Conservation (phyloP, 2,888 invertebrate genomes). For the Neelides folsomi region DNA sequence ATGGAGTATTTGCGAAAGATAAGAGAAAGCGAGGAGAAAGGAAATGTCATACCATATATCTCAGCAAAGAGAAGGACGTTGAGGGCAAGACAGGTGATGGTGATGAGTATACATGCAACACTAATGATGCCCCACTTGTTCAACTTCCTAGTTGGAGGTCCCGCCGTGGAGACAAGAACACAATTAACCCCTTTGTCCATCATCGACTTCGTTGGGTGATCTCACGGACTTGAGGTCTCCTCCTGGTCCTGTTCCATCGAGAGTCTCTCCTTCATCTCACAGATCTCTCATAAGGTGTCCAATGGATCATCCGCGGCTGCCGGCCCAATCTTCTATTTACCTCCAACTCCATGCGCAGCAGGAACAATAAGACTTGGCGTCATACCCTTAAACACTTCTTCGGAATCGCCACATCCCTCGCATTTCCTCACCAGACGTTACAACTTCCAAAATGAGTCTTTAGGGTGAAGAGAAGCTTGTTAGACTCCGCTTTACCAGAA, state of each 20-base stretch:
- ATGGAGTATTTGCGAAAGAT: too few species aligned
- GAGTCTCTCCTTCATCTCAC: background rate
- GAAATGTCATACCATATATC: slow-evolving; percentile 18
- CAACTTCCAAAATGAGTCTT: too few species aligned
- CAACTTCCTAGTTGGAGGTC: slow-evolving; percentile 16
- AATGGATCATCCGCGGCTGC: too few species aligned
- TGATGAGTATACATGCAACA: slow-evolving; percentile 15
- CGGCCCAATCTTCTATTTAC: too few species aligned
- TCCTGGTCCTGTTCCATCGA: background rate
- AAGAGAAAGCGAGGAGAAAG: background rate
- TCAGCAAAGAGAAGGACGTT: slow-evolving; percentile 20
- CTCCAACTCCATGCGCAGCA: too few species aligned
- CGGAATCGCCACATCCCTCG: too few species aligned
- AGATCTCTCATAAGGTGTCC: background rate
- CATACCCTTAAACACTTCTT: too few species aligned
- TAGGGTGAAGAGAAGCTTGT: too few species aligned
- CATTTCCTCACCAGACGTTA: too few species aligned
- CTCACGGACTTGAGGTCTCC: background rate
- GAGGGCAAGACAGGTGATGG: slow-evolving; percentile 20
- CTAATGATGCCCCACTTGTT: slow-evolving; percentile 22
- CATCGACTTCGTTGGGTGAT: slow-evolving; percentile 11
- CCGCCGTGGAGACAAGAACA: slow-evolving; percentile 26
- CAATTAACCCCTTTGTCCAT: slow-evolving; percentile 30
- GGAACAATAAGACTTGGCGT: too few species aligned
- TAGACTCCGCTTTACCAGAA: too few species aligned